Conservation (phyloP, 2,888 invertebrate genomes). For the Nebria brevicollis region DNA sequence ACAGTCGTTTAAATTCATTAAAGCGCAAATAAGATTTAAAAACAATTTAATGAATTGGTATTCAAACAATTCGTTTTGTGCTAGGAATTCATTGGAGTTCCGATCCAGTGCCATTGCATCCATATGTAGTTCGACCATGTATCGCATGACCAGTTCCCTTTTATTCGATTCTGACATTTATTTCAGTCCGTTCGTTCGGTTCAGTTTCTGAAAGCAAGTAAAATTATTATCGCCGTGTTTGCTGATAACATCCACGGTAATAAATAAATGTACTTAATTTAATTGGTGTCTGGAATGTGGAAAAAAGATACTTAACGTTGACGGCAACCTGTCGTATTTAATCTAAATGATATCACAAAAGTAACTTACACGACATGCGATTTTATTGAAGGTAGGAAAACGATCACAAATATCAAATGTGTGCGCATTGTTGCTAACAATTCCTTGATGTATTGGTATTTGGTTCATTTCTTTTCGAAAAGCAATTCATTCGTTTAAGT, state of each 20-base stretch:
- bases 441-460: too few relatives aligned
- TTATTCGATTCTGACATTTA: constrained; percentile 3
- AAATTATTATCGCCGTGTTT: constrained; percentile 19
- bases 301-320: constrained; percentile 3
- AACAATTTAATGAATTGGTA: too few relatives aligned
- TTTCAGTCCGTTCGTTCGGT: not conserved
- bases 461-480: too few relatives aligned
- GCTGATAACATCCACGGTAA: constrained; percentile 25
- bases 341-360: constrained; percentile 3
- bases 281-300: constrained; percentile 32
- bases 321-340: not conserved
- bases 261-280: constrained; percentile 40
- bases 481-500: too few relatives aligned
- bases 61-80: too few relatives aligned
- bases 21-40: too few relatives aligned
- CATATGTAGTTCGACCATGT: not conserved
- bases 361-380: not conserved
- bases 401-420: not conserved
- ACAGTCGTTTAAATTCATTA: not conserved
- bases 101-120: not conserved
- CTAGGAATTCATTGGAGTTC: not conserved
- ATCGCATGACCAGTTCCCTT: constrained; percentile 17
- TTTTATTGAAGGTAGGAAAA: not conserved
- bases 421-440: too few relatives aligned
- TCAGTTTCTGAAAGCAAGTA: not conserved